Base-by-base conservation (phyloP, 2,888 invertebrate genomes). In the Panzeria rudis region DNA sequence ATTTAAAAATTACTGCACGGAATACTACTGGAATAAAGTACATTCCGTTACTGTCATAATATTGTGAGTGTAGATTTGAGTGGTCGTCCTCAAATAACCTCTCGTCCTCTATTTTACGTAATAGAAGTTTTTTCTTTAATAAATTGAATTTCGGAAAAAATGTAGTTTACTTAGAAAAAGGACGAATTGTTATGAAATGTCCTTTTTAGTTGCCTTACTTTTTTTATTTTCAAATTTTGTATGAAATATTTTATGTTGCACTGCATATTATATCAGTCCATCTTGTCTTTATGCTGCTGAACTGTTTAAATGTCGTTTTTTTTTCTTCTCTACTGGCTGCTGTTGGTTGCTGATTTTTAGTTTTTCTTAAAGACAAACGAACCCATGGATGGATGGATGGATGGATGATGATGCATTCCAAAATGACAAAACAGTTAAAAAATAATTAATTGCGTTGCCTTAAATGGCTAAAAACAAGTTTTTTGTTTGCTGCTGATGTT, bases 391-490 rank as follows among this genome's bases (percentile, higher is more conserved):
- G 82, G 66, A 77, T 83, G 75, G n/a, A n/a, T n/a, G n/a, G n/a
- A n/a, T n/a, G n/a, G n/a, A 83, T 86, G 86, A 83, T 86, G 86
- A 86, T 86, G 84, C 86, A 91, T 91, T 90, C 92, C 92, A 88
- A 91, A 91, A 91, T 91, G 91, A 91, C 91, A 90, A 91, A 91
- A 91, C 92, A 92, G 92, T 92, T 92, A 92, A 92, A 91, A 92
- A 92, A 92, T 92, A 92, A 92, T 92, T 92, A 92, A 92, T 92
- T 92, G 92, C 91, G 89, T 90, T 92, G 89, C 92, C 92, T 91
- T 91, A 91, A 91, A 92, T 89, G 92, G 92, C 89, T 88, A 89
- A 89, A 89, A 91, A 69, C 78, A 62, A 71, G 61, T 78, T 78
- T 71, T 78, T 69, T 64, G 4, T 17, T 50, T 29, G 41, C 20